phyloP scores from a whole-genome alignment of 2,113 vertebrate species.

The Ariopsis seemanni region DNA sequence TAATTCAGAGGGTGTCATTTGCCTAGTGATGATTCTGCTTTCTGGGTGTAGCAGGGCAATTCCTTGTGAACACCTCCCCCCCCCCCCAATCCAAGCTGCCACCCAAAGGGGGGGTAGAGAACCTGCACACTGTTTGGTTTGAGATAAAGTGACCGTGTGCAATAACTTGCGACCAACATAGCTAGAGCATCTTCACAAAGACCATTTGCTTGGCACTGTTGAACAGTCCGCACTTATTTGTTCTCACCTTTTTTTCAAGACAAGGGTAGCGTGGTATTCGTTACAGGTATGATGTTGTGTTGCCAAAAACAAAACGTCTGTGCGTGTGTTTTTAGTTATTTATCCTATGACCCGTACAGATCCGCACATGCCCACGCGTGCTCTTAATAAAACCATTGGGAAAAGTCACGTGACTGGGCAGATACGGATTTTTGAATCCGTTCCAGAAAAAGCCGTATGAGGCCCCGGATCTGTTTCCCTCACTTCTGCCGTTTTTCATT shows the following conservation, averaged over 20 bases:
- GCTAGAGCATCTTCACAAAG: conserved; percentile 50
- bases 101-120: background rate
- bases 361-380: no score
- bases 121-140: background rate
- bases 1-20: conserved; percentile 22
- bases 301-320: conserved; percentile 17
- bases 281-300: conserved; percentile 35
- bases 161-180: conserved; percentile 63
- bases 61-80: background rate
- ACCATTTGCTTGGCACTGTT: conserved; percentile 35
- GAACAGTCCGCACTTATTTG: conserved; percentile 54
- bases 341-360: no score
- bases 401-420: no score
- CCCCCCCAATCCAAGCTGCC: background rate
- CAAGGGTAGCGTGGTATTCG: conserved; percentile 24
- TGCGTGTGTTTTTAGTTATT: background rate
- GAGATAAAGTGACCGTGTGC: conserved; percentile 43
- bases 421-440: no score
- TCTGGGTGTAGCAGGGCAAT: conserved; percentile 27
- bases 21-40: background rate
- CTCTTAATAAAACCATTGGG: no score
- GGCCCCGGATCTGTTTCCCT: no score
- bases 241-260: conserved; percentile 52
- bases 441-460: no score
- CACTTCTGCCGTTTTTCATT: no score